Evolutionary conservation across 2,113 vertebrate genomes (phyloP), one percentile per base, ranked within the genome.

Genomic region (Orthonyx spaldingii): DNA sequence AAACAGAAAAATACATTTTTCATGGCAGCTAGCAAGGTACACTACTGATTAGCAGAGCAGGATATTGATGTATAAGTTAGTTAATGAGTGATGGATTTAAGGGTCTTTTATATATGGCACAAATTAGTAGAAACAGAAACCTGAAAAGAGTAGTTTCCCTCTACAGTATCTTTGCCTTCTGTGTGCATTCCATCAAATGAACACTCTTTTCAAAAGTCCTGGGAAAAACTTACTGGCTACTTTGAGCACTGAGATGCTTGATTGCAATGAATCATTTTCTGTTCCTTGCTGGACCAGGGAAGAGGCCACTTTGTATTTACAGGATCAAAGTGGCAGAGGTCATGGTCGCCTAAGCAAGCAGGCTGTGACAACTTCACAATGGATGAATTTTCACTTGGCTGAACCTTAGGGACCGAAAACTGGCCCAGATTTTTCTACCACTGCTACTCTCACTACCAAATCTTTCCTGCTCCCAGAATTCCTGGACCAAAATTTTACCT

Each of bases 241-340:
- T 93, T 96, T 59, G 71, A 91, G 89, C 91, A 68, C 91, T 89
- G 95, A 82, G 95, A 89, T 41, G 47, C 59, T 83, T 84, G 84
- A 96, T 78, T 95, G 94, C 84, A 88, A 24, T 89, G 83, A 97
- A 93, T 96, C 14, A 26, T 80, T 87, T 89, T 96, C 91, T 89
- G 68, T 64, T 87, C 52, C 89, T 70, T 78, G 32, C 60, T 82
- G 91, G 72, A 84, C 32, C 57, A 85, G 47, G 16, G 57, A 96
- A 91, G 72, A 86, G 65, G 42, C 60, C n/a, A 80, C 55, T 89
- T 75, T 66, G 52, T 63, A 21, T 69, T 84, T 53, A 74, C 72
- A 88, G 41, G 84, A 92, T 44, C 32, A 39, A 90, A 94, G 59
- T 47, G 56, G 65, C 52, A 90, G 80, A 78, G 90, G 70, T 85